Evolutionary conservation across 2,797 vertebrate species (phyloP).

Genomic region (Gymnocypris eckloni): DNA sequence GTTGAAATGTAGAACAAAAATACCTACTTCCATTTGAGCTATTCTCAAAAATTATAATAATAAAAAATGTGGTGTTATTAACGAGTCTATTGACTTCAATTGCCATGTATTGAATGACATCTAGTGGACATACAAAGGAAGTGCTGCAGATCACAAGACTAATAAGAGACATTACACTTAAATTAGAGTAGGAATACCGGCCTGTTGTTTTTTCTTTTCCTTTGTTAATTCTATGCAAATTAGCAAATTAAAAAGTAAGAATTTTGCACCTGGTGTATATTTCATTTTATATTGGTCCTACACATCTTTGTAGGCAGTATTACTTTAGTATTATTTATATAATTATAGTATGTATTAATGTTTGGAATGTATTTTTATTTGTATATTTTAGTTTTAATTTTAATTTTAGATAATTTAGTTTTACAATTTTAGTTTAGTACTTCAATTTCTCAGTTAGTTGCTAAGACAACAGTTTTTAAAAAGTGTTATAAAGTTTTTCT

Average conservation of each 20-base stretch:
- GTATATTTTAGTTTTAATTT: not conserved
- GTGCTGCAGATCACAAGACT: not conserved
- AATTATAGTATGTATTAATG: not conserved
- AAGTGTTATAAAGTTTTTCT: no score
- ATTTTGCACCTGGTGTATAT: not conserved
- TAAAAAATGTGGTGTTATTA: not conserved
- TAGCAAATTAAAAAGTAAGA: not conserved
- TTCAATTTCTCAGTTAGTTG: not conserved
- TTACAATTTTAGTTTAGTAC: not conserved
- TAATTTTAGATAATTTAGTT: not conserved
- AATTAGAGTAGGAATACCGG: not conserved
- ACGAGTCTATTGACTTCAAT: not conserved
- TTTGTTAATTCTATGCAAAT: not conserved
- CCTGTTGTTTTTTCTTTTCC: not conserved
- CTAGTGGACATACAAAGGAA: conserved; percentile 5
- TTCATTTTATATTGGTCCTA: not conserved
- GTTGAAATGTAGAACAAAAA: not conserved
- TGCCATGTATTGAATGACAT: not conserved
- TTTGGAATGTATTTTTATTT: not conserved
- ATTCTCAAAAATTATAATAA: not conserved
- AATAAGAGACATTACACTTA: not conserved
- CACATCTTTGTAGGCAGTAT: not conserved
- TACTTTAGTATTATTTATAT: not conserved
- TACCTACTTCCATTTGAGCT: not conserved
- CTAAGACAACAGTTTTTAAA: no score